Evolutionary conservation across 1,140 invertebrate species (phyloP).

Genomic region (Capitella teleta): DNA sequence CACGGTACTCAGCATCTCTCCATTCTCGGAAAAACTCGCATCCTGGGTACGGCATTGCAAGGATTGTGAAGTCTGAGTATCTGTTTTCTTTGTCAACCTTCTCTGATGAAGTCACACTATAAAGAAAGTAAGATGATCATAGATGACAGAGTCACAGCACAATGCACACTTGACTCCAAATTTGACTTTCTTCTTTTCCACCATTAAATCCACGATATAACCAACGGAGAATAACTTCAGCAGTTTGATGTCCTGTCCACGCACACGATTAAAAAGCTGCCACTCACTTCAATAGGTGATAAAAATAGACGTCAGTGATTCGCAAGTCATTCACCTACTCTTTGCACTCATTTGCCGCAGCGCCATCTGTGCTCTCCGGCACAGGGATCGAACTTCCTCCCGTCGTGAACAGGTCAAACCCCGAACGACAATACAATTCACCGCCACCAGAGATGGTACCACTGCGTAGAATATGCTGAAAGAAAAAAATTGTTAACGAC

Average conservation of each 20-base stretch:
- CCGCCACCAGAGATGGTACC: conserved; percentile 49
- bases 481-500: conserved; percentile 38
- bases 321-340: conserved; percentile 2
- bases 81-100: conserved; percentile 72
- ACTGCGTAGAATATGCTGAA: conserved; percentile 38
- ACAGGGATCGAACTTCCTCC: conserved; percentile 12
- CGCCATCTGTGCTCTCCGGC: too few species aligned
- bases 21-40: conserved; percentile 71
- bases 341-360: conserved; percentile 8
- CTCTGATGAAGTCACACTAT: conserved; percentile 62
- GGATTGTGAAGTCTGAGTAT: conserved; percentile 62
- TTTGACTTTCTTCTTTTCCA: conserved; percentile 78
- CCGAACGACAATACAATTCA: conserved; percentile 61
- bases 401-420: conserved; percentile 46
- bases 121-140: conserved; percentile 2
- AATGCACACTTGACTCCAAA: conserved; percentile 59
- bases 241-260: conserved; percentile 62
- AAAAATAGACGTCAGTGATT: neutral
- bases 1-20: conserved; percentile 58
- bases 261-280: conserved; percentile 34
- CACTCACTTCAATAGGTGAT: conserved; percentile 20
- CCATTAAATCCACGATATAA: conserved; percentile 75
- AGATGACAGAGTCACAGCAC: neutral
- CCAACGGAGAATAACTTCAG: conserved; percentile 60
- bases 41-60: conserved; percentile 70